Evolutionary conservation across 2,888 invertebrate genomes (phyloP), one percentile per base, ranked within the genome.

Genomic region (Calameuta pallipes): DNA sequence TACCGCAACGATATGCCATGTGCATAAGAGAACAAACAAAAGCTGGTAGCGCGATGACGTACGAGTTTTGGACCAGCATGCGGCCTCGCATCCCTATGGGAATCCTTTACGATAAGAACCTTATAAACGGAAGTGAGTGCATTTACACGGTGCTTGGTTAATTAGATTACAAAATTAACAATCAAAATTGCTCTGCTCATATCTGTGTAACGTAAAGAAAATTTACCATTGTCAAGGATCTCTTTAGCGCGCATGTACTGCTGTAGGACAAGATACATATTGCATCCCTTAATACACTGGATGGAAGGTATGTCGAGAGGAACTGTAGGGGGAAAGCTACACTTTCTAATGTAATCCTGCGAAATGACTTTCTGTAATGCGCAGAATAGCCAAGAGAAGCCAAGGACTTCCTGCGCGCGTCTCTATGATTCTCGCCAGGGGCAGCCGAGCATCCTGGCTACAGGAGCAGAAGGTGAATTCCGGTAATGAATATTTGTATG

Each of bases 401-500:
- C 56, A 71, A 68, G 41, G 75, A 73, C 75, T 71, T 71, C 13
- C 41, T 75, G 75, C 70, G 68, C 15, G 75, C 15, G 75, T 75
- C 73, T 36, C 75, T 30, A 74, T 4, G 74, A 31, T 35, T 74
- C 36, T 35, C n/a, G 34, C 15, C n/a, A n/a, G 34, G 4, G 11
- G 15, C 41, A 4, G 4, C 41, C 1, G 4, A 13, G 41, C 4
- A 41, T 41, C 41, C 41, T 15, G 41, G 41, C 41, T 41, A 3
- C 13, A 36, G 37, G 37, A 23, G 73, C 41, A 75, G 30, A 71
- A 35, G 75, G 13, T 73, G 73, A 73, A 74, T 74, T 35, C 41
- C 69, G 69, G 77, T 77, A 79, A 79, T 77, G 79, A 79, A 79
- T 79, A 79, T 79, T 79, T 79, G 76, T 77, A 76, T 77, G 77